Conservation (phyloP, 1,140 invertebrate genomes). For the Drosophila fuyamai region DNA sequence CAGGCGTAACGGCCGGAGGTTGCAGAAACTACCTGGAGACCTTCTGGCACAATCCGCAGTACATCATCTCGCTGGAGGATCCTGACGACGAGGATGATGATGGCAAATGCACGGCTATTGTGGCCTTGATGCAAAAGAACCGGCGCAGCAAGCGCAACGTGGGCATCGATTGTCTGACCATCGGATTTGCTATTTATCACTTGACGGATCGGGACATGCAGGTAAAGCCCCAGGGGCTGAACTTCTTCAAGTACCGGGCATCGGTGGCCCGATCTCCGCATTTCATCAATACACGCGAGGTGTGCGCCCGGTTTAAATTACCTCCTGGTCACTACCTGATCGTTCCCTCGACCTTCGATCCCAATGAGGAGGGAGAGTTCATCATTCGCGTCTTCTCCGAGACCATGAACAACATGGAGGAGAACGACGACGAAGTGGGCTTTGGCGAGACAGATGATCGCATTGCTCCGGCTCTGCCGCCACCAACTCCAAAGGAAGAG, state of each 20-base stretch:
- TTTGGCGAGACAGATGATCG: conserved; percentile 89
- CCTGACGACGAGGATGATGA: conserved; percentile 97
- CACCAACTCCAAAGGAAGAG: conserved; percentile 84
- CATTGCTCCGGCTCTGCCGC: conserved; percentile 71
- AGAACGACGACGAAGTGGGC: conserved; percentile 93
- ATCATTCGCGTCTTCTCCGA: conserved; percentile 98
- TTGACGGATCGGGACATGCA: conserved; percentile 91
- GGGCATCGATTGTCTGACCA: conserved; percentile 96
- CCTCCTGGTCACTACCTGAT: conserved; percentile 98
- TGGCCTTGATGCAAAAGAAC: conserved; percentile 97
- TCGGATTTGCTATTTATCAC: conserved; percentile 98
- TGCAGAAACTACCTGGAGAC: conserved; percentile 98
- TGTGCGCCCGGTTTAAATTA: conserved; percentile 92
- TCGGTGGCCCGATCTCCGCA: conserved; percentile 95
- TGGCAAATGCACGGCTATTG: conserved; percentile 96
- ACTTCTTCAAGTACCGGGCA: conserved; percentile 98
- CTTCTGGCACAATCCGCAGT: conserved; percentile 98
- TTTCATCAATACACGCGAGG: conserved; percentile 98
- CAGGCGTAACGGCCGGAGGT: conserved; percentile 96
- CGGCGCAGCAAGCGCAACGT: conserved; percentile 94
- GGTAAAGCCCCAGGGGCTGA: conserved; percentile 93
- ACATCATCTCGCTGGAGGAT: conserved; percentile 94
- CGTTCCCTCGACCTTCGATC: conserved; percentile 98
- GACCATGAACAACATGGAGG: conserved; percentile 94
- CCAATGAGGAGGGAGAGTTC: conserved; percentile 98